A percentile compares a stretch with the other conserved stretches of the same genome.
Conservation (phyloP, 2,113 vertebrate genomes). For the Eidolon helvum region DNA sequence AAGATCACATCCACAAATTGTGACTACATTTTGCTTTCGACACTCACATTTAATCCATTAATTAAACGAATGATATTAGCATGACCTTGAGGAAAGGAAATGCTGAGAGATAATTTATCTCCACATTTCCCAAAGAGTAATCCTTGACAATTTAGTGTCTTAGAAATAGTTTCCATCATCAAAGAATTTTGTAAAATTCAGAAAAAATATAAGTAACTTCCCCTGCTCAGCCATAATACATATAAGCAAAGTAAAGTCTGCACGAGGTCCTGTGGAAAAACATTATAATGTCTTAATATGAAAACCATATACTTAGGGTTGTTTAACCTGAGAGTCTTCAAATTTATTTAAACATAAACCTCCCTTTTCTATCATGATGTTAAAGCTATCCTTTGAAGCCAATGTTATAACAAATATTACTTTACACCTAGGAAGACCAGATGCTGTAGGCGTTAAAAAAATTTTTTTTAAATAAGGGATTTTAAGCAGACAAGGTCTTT, state of each 20-base stretch:
- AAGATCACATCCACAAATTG: neutral
- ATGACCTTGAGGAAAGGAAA: neutral
- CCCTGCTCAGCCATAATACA: neutral
- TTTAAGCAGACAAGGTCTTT: too few species aligned
- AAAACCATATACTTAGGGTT: neutral
- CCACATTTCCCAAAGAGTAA: neutral
- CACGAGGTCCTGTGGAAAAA: neutral
- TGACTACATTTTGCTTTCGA: neutral
- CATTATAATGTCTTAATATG: neutral
- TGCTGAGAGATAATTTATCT: neutral
- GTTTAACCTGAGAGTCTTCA: neutral
- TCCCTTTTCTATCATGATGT: neutral
- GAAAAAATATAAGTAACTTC: neutral
- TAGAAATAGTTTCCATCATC: neutral
- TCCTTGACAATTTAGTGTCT: neutral
- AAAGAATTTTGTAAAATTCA: neutral
- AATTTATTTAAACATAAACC: neutral
- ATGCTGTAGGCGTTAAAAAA: too few species aligned
- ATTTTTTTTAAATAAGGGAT: too few species aligned
- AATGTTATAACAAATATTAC: neutral
- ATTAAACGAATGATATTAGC: neutral
- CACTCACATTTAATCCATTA: neutral
- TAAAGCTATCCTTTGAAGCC: neutral
- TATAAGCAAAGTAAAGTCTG: neutral
- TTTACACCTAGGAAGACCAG: neutral